Base-by-base conservation (phyloP, 2,888 invertebrate genomes). In the Iselma pallidipennis region DNA sequence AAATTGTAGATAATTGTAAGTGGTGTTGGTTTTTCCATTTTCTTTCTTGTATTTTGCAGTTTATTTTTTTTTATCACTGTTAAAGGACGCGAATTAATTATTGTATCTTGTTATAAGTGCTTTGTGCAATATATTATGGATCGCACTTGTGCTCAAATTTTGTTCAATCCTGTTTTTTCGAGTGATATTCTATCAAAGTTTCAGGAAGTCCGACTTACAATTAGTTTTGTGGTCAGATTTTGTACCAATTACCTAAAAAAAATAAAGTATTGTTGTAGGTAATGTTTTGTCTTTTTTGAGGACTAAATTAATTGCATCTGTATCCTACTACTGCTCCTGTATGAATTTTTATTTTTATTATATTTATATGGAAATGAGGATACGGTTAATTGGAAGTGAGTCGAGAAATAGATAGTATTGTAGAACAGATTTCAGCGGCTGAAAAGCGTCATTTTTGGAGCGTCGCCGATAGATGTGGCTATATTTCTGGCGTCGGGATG, bases 401-500 rank as follows among this genome's bases (percentile, higher is more conserved):
- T n/a, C n/a, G n/a, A n/a, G n/a, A n/a, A n/a, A n/a, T n/a, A n/a
- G n/a, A n/a, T n/a, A n/a, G n/a, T n/a, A n/a, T n/a, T n/a, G n/a
- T n/a, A n/a, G n/a, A n/a, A n/a, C n/a, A n/a, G n/a, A n/a, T n/a
- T n/a, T n/a, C n/a, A n/a, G n/a, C n/a, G n/a, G n/a, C n/a, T n/a
- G n/a, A n/a, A n/a, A n/a, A n/a, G n/a, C n/a, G n/a, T 45, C 16
- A 45, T n/a, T 29, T 25, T 51, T 25, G 9, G 16, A 21, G 19
- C 55, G 25, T 21, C 48, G 25, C 23, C 54, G 42, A 25, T 21
- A 61, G 65, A 61, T 65, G 61, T 56, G 28, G 51, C 55, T 37
- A 19, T 12, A 4, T 33, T 37, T 52, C 48, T 49, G 57, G 45
- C 54, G 12, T n/a, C 23, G 26, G 50, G 55, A 69, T 69, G 73